Percentiles rank a stretch among this genome's conserved stretches.
These are phyloP conservation scores for Diarsia dahlii DNA, from an alignment of 2,888 invertebrate genomes.

Conservation along the genomic window DNA sequence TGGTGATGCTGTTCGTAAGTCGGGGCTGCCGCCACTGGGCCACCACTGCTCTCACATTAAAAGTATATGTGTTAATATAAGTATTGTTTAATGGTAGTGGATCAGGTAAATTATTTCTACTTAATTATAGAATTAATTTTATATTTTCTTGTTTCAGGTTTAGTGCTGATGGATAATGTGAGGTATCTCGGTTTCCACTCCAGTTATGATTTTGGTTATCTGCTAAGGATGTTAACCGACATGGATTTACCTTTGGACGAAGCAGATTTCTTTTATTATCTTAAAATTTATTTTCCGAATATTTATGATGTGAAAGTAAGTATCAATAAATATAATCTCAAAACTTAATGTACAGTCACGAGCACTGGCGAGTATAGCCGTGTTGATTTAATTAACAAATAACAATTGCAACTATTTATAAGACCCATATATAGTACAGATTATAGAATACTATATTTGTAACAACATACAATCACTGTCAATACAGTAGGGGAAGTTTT, in stretches of 20 bases:
- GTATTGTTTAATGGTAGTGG: not conserved
- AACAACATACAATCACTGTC: not conserved
- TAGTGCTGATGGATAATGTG: conserved; percentile 98
- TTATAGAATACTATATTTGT: not conserved
- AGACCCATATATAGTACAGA: not conserved
- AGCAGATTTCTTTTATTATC: conserved; percentile 98
- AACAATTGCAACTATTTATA: not conserved
- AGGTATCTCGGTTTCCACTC: conserved; percentile 99
- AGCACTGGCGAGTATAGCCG: not conserved
- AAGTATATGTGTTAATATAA: no score
- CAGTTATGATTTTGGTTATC: conserved; percentile 99
- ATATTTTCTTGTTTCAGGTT: conserved; percentile 88
- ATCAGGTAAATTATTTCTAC: not conserved
- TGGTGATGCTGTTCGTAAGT: no score
- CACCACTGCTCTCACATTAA: no score
- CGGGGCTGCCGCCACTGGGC: no score
- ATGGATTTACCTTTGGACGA: conserved; percentile 98
- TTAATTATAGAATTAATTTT: not conserved
- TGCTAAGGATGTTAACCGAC: conserved; percentile 98
- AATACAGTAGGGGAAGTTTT: not conserved
- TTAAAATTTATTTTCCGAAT: conserved; percentile 98
- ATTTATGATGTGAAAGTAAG: conserved; percentile 99
- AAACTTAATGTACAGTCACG: not conserved
- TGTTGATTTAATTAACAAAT: not conserved
- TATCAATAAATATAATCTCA: conserved; percentile 25